A percentile compares a stretch with the other conserved stretches of the same genome.
Evolutionary conservation across 2,888 invertebrate genomes (phyloP).

Genomic region (Xylophagus ater): DNA sequence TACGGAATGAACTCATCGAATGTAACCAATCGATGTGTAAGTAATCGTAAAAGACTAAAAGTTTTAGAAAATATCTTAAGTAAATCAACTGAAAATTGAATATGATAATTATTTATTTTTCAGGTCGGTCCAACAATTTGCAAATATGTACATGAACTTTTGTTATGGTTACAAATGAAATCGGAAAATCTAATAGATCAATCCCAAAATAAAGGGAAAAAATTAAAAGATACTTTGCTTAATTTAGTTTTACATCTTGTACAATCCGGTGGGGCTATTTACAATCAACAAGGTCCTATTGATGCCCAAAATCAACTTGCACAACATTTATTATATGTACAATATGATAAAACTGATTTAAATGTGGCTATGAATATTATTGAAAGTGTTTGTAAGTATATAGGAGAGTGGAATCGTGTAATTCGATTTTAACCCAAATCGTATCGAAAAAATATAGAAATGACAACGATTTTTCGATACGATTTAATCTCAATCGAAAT

Average conservation of each 20-base stretch:
- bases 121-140: slow-evolving; percentile 69
- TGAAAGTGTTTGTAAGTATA: slow-evolving; percentile 53
- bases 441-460: background rate
- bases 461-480: background rate
- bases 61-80: background rate
- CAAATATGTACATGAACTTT: slow-evolving; percentile 58
- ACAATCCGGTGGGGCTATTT: slow-evolving; percentile 52
- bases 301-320: slow-evolving; percentile 65
- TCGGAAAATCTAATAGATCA: slow-evolving; percentile 48
- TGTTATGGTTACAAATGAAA: slow-evolving; percentile 55
- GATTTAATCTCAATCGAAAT: too few relatives aligned
- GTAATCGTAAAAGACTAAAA: slow-evolving; percentile 12
- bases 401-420: too few relatives aligned
- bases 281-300: slow-evolving; percentile 55
- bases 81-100: background rate
- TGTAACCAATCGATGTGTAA: slow-evolving; percentile 36
- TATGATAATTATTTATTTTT: slow-evolving; percentile 15
- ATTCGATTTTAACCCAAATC: too few relatives aligned
- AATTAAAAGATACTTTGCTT: slow-evolving; percentile 45
- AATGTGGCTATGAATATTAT: slow-evolving; percentile 61
- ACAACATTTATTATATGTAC: slow-evolving; percentile 49
- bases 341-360: slow-evolving; percentile 55
- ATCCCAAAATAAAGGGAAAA: slow-evolving; percentile 43
- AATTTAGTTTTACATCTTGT: slow-evolving; percentile 61
- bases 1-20: slow-evolving; percentile 43